Evolutionary conservation across 1,140 invertebrate species (phyloP), one percentile per base, ranked within the genome.

Genomic region (Calosoma granatense): DNA sequence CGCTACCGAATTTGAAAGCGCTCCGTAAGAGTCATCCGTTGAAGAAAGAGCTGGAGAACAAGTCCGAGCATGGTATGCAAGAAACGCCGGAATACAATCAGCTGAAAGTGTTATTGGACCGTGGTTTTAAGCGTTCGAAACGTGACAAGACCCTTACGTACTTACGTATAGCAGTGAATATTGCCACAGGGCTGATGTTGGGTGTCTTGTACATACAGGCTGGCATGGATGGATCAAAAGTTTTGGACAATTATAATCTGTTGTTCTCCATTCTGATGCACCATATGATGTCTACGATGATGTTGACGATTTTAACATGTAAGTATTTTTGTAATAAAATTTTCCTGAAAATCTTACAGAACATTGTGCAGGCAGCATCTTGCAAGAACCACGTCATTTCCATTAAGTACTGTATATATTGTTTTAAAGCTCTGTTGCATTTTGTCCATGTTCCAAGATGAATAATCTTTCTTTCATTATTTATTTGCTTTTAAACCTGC

Each of bases 211-310:
- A 87, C 66, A 77, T 83, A 55, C 74, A 82, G 57, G 75, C 82
- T 11, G 88, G 88, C 14, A 76, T 78, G 54, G 83, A 88, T 60
- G 87, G 85, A 0, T 80, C 82, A 0, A 74, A 84, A 62, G 85
- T 90, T 1, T 63, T 89, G 19, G 85, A 89, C 60, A 91, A 91
- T 68, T 91, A 90, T 63, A 90, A 90, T 73, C 72, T 91, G 22
- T 69, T 90, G 0, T 91, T 91, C 67, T 83, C 85, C 1, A 86
- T 90, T 59, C 73, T 91, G 0, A 88, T 91, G 74, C 88, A 91
- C 68, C 85, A 87, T 62, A 86, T 88, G 78, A 88, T 89, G 84
- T 84, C 85, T 2, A 85, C 86, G 0, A 90, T 89, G 86, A 90
- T 90, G 87, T 73, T 90, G 1, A 90, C 87, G 1, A 85, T 91